A percentile compares a stretch with the other conserved stretches of the same genome.
These are phyloP conservation scores for Platerodrilus igneus DNA, from an alignment of 2,888 invertebrate species.

Conservation along the genomic window DNA sequence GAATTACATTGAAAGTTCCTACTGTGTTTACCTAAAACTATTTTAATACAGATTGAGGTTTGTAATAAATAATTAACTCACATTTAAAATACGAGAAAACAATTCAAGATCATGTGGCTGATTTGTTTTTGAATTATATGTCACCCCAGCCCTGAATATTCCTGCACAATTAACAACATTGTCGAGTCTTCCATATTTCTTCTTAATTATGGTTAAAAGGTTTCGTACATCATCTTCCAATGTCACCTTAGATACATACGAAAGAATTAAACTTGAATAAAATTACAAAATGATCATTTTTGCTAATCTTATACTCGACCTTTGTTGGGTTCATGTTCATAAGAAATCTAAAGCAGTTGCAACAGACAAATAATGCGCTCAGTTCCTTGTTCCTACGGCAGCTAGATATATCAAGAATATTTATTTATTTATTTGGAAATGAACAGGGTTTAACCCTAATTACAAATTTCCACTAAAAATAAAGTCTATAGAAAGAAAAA, in stretches of 20 bases:
- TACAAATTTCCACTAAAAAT: too few species aligned
- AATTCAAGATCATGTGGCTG: slow-evolving; percentile 66
- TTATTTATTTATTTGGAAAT: too few species aligned
- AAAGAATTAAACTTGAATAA: slow-evolving; percentile 9
- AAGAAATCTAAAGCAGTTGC: too few species aligned
- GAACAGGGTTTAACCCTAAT: too few species aligned
- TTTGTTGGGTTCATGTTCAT: too few species aligned
- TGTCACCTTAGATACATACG: slow-evolving; percentile 63
- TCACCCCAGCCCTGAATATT: slow-evolving; percentile 76
- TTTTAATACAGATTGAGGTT: neutral
- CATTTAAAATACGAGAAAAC: slow-evolving; percentile 69
- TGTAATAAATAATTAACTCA: slow-evolving; percentile 40
- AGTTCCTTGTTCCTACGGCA: too few species aligned
- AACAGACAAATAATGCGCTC: too few species aligned
- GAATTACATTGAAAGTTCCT: slow-evolving; percentile 91
- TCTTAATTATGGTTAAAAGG: slow-evolving; percentile 65
- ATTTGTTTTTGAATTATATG: slow-evolving; percentile 84
- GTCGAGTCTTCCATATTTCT: slow-evolving; percentile 81
- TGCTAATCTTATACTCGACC: too few species aligned
- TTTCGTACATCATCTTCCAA: slow-evolving; percentile 74
- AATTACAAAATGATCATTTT: too few species aligned
- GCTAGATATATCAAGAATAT: too few species aligned
- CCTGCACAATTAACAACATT: slow-evolving; percentile 94
- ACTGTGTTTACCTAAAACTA: slow-evolving; percentile 72
- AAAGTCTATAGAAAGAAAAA: too few species aligned